phyloP scores from a whole-genome alignment of 2,113 vertebrate genomes.

The Pionites leucogaster region DNA sequence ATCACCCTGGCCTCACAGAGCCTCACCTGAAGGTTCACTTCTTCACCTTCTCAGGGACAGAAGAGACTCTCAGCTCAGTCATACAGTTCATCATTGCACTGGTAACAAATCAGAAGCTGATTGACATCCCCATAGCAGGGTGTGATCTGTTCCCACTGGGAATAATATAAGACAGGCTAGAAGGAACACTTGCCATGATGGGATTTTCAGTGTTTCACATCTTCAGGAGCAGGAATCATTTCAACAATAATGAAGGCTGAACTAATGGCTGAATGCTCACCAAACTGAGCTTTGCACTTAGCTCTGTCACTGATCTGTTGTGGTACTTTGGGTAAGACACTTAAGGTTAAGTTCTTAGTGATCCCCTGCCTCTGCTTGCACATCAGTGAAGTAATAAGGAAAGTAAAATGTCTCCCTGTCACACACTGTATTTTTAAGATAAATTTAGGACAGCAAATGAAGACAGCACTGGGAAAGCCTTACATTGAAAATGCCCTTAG shows the following conservation, averaged over 20 bases:
- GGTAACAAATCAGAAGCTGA: background rate
- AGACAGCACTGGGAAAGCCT: background rate
- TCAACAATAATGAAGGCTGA: background rate
- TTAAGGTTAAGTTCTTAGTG: background rate
- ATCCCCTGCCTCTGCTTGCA: background rate
- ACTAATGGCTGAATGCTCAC: background rate
- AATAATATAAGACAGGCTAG: background rate
- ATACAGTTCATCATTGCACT: background rate
- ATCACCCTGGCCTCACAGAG: background rate
- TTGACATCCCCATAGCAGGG: fast-evolving
- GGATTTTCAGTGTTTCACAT: background rate
- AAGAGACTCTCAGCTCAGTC: background rate
- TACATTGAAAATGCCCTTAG: background rate
- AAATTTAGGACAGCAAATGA: constrained; percentile 3
- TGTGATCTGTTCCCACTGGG: background rate
- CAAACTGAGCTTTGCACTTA: background rate
- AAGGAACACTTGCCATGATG: background rate
- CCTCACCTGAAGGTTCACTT: background rate
- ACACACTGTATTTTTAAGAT: background rate
- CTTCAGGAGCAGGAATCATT: background rate
- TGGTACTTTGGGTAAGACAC: background rate
- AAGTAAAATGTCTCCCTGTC: background rate
- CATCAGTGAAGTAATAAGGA: background rate
- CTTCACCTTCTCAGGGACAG: background rate
- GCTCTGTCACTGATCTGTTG: background rate